A percentile compares a stretch with the other conserved stretches of the same genome.
Conservation (phyloP, 2,113 vertebrate species). For the Argyrosomus japonicus region DNA sequence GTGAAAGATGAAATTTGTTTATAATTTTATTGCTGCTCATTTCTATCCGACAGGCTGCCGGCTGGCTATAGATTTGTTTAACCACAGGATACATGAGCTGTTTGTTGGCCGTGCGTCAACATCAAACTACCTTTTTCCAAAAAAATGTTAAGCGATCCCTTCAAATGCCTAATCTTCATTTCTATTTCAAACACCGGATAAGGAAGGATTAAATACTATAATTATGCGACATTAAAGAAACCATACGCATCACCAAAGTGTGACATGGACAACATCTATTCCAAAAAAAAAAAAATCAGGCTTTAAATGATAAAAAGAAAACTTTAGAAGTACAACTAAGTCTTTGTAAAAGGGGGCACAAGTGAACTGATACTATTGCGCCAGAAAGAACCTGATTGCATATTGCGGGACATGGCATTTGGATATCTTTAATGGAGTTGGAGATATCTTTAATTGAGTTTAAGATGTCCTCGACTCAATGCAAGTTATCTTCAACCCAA, state of each 20-base stretch:
- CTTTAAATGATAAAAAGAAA: constrained; percentile 81
- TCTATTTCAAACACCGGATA: constrained; percentile 73
- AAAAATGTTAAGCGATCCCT: constrained; percentile 22
- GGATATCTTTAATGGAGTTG: constrained; percentile 87
- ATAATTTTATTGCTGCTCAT: background rate
- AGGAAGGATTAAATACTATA: constrained; percentile 77
- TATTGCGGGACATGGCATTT: constrained; percentile 81
- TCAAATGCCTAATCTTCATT: constrained; percentile 70
- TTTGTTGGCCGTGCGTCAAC: background rate
- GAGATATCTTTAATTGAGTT: constrained; percentile 88
- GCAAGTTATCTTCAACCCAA: constrained; percentile 87
- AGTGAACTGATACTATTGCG: constrained; percentile 78
- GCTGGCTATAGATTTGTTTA: background rate
- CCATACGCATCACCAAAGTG: constrained; percentile 68
- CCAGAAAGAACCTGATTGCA: constrained; percentile 78
- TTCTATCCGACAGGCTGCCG: background rate
- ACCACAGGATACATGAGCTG: background rate
- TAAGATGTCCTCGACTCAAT: constrained; percentile 87
- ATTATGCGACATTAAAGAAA: constrained; percentile 73
- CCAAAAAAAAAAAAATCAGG: constrained; percentile 61
- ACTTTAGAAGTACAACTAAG: constrained; percentile 77
- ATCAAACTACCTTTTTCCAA: background rate
- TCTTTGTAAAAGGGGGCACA: constrained; percentile 75
- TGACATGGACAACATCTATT: constrained; percentile 69
- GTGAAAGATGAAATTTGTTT: background rate